Evolutionary conservation across 2,797 vertebrate species (phyloP), one percentile per base, ranked within the genome.

Genomic region (Acrossocheilus wenchowensis): DNA sequence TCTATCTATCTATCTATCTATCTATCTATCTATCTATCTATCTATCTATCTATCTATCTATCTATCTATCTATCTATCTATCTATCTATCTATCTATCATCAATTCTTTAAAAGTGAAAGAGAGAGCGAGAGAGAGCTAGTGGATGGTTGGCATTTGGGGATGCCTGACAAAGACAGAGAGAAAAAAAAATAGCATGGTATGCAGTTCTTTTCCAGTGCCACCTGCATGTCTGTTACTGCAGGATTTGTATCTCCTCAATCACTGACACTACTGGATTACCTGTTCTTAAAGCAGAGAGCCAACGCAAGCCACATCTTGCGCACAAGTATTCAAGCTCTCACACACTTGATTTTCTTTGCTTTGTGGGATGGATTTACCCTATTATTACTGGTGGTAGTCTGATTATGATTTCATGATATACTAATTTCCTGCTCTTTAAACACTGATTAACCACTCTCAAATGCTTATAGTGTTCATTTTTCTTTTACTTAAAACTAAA

Each of bases 241-340:
- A 89, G 95, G 95, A 96, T 96, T 96, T 96, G 95, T 94, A 93
- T 88, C 94, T 95, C 93, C 91, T 96, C 95, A 93, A 95, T 96
- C 95, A 96, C 94, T 96, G 95, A 95, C 95, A 96, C 92, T 91
- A 92, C 82, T 87, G 95, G 96, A 96, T 96, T 96, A 96, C 92
- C 93, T 95, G 93, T 94, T 87, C 94, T 96, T 95, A 94, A 89
- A 89, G 91, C 92, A 92, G 92, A 94, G 92, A 93, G 93, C 91
- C 93, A 89, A 89, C 83, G 86, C 96, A 96, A 93, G 96, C 93
- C 93, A 92, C 91, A 90, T 95, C 96, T 94, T 96, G 96, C 91
- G 90, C 68, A 87, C 75, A 85, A 91, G 92, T 91, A 91, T 94
- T 94, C 93, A 93, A 92, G 84, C 89, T 88, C 91, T 94, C 91